Percentiles rank a stretch among this genome's conserved stretches.
Conservation (phyloP, 2,797 vertebrate genomes). For the Coilia nasus region DNA sequence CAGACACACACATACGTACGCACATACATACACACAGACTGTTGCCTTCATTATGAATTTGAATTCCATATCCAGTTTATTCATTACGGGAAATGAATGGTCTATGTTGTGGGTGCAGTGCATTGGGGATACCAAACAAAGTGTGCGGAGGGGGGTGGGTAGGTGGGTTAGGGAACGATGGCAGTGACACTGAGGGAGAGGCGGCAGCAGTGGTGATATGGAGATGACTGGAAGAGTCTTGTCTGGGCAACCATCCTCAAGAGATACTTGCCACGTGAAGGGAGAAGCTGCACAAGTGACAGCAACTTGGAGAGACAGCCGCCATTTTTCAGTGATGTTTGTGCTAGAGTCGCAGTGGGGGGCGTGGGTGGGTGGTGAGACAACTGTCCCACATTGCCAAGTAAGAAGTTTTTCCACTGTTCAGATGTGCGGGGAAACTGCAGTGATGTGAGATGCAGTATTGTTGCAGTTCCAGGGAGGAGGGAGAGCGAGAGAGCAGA, state of each 20-base stretch:
- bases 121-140: neutral
- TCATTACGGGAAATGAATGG: neutral
- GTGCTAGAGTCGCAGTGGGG: neutral
- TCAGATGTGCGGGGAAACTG: neutral
- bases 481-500: no score
- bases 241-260: neutral
- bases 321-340: neutral
- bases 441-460: conserved; percentile 5
- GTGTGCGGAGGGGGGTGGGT: neutral
- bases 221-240: neutral
- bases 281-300: neutral
- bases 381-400: neutral
- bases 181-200: neutral
- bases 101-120: neutral
- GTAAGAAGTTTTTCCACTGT: neutral
- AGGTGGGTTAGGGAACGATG: neutral
- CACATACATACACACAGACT: conserved; percentile 23
- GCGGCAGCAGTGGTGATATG: neutral
- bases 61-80: conserved; percentile 14
- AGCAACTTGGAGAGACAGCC: neutral
- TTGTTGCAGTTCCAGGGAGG: neutral
- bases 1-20: conserved; percentile 30
- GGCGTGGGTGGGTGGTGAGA: neutral
- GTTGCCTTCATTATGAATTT: conserved; percentile 39
- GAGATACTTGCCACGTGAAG: neutral